Percentiles rank a stretch among this genome's conserved stretches.
Conservation (phyloP, 2,113 vertebrate species). For the Pitta sordida region DNA sequence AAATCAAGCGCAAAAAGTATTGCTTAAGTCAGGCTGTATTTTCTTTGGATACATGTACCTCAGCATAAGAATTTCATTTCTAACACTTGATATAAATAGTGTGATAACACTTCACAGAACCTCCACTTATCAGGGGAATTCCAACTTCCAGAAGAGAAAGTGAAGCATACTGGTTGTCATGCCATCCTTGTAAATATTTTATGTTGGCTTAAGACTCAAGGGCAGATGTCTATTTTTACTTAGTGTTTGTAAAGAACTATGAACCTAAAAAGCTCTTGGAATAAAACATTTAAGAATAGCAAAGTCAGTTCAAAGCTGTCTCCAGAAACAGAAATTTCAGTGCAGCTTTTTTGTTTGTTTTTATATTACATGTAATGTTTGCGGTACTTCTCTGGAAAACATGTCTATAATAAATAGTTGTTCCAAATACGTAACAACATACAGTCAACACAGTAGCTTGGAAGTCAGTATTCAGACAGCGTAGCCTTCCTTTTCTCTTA, state of each 20-base stretch:
- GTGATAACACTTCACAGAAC: constrained; percentile 55
- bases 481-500: not conserved
- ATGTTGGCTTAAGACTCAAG: constrained; percentile 66
- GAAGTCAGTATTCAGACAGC: not conserved
- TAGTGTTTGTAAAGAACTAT: constrained; percentile 43
- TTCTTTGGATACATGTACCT: constrained; percentile 26
- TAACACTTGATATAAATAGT: constrained; percentile 52
- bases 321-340: not conserved
- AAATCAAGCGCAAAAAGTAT: constrained; percentile 13
- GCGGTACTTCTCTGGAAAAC: not conserved
- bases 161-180: constrained; percentile 46
- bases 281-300: constrained; percentile 22
- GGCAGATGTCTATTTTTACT: constrained; percentile 62
- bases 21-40: constrained; percentile 25
- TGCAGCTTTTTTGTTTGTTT: constrained; percentile 4
- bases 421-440: not conserved
- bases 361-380: not conserved
- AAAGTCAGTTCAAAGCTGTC: constrained; percentile 25
- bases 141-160: constrained; percentile 22
- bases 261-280: constrained; percentile 44
- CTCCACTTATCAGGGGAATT: constrained; percentile 59
- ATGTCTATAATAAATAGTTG: not conserved
- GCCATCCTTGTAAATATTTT: constrained; percentile 78
- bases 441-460: not conserved
- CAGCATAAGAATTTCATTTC: constrained; percentile 40